Evolutionary conservation across 2,113 vertebrate species (phyloP), one percentile per base, ranked within the genome.

Genomic region (Nothobranchius furzeri): DNA sequence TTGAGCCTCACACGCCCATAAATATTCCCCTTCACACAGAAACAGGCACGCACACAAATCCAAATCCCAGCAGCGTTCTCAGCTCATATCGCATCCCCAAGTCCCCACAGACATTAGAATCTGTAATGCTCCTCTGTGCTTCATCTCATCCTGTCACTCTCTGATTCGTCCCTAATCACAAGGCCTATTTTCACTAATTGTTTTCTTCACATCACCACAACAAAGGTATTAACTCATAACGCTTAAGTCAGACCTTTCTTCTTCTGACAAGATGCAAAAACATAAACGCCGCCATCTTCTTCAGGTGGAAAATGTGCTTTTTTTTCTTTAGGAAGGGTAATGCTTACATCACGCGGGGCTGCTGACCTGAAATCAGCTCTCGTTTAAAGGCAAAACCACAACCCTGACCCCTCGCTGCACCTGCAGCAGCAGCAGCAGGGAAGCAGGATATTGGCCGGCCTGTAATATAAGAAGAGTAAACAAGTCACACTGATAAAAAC

Each of bases 381-480:
- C 69, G 76, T 81, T 37, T 70, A 13, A 68, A 85, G 70, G 58
- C 73, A 72, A 62, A 68, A 61, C 54, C 35, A 60, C 43, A 14
- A 40, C 37, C 37, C 57, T 69, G 81, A 83, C 78, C 82, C 47
- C 48, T 53, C 30, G 2, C 54, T 45, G 54, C 43, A 51, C 15
- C 40, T 25, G 7, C 61, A 61, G 40, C 59, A 53, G 54, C 36
- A 43, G 54, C 35, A 61, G 79, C 48, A 24, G 48, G 48, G 15
- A 68, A 79, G 78, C 73, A 76, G 86, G 85, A 88, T 83, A 85
- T 85, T 87, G 78, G 76, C 63, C 53, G 70, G 45, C 17, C 55
- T 84, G 78, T 78, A 76, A 81, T 78, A 86, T 76, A 83, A 78
- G 74, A 70, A 76, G 59, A 70, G 70, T 69, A 57, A 73, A 79